phyloP scores from a whole-genome alignment of 2,797 vertebrate species.

The Enteromius argenteus region DNA sequence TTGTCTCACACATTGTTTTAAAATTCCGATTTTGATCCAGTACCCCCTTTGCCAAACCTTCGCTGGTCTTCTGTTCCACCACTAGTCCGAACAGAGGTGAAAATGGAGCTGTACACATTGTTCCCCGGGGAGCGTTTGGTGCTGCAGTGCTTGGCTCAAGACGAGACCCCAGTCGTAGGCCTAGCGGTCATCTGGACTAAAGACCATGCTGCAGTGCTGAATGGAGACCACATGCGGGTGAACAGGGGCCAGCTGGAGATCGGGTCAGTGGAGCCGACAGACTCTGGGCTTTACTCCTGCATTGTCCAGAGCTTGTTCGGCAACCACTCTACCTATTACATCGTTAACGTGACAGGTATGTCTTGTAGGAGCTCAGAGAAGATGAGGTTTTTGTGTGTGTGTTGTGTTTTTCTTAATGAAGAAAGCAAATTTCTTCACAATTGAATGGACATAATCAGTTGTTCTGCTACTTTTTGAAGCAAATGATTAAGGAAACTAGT shows the following conservation, averaged over 20 bases:
- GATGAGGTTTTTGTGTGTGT: neutral
- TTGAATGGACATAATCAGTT: neutral
- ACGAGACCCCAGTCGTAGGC: slow-evolving; percentile 75
- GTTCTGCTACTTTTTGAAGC: neutral
- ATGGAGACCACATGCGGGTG: slow-evolving; percentile 89
- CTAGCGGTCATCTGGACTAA: slow-evolving; percentile 92
- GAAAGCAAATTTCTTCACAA: neutral
- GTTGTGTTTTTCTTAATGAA: neutral
- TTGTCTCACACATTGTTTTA: slow-evolving; percentile 10
- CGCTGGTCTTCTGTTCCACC: neutral
- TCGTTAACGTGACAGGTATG: slow-evolving; percentile 90
- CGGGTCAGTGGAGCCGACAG: slow-evolving; percentile 84
- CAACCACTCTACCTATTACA: slow-evolving; percentile 89
- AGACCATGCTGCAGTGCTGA: slow-evolving; percentile 82
- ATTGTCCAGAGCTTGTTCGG: slow-evolving; percentile 85
- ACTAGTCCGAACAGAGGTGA: slow-evolving; percentile 18
- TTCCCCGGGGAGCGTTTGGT: slow-evolving; percentile 87
- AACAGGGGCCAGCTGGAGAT: slow-evolving; percentile 89
- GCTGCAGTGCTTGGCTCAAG: slow-evolving; percentile 86
- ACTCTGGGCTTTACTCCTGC: slow-evolving; percentile 91
- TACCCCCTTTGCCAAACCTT: slow-evolving; percentile 1
- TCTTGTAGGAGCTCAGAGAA: slow-evolving; percentile 29
- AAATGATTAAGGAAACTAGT: neutral
- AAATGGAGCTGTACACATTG: slow-evolving; percentile 79
- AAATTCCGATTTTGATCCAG: neutral